Base-by-base conservation (phyloP, 1,140 invertebrate species). In the Lordiphosa clarofinis region DNA sequence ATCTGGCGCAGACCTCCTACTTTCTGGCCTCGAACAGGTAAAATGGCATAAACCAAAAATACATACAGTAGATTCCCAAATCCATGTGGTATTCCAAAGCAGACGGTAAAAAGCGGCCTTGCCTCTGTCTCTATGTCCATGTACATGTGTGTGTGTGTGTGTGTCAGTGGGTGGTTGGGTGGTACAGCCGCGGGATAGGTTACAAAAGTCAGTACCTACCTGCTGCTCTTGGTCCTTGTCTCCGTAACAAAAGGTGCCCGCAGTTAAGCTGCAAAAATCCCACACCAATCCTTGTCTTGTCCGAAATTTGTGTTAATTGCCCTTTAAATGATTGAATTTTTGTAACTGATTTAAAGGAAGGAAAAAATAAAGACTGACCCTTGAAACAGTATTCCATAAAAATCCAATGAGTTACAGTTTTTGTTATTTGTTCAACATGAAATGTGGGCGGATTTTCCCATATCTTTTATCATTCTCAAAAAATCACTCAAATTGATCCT, bases 1-100 rank as follows among this genome's bases (percentile, higher is more conserved):
- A 99, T 90, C 91, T 99, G 67, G 96, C 97, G 33, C 96, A 99
- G 90, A 98, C 97, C 35, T 98, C 97, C 0, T 99, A 99, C 91
- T 98, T 98, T 89, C 96, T 99, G 94, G 97, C 98, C 63, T 98
- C 97, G 38, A 99, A 98, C 91, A 96, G 95, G 95, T 96, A 90
- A 87, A 24, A 24, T 5, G 15, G 15, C 15, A 15, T 15, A 24
- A 24, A 24, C 4, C 21, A 24, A 24, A 24, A 24, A 28, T 19
- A 19, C 19, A 28, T 28, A 28, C 24, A 28, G 24, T 28, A 28
- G 79, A 40, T 31, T 46, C 31, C 38, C 49, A 19, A 19, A 19
- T 61, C 36, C 24, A 28, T 6, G 24, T 53, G 47, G 43, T 58
- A 52, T 47, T 19, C 19, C 19, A 40, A 39, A 3, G 37, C 37